Evolutionary conservation across 2,113 vertebrate genomes (phyloP).

Genomic region (Acrocephalus arundinaceus): DNA sequence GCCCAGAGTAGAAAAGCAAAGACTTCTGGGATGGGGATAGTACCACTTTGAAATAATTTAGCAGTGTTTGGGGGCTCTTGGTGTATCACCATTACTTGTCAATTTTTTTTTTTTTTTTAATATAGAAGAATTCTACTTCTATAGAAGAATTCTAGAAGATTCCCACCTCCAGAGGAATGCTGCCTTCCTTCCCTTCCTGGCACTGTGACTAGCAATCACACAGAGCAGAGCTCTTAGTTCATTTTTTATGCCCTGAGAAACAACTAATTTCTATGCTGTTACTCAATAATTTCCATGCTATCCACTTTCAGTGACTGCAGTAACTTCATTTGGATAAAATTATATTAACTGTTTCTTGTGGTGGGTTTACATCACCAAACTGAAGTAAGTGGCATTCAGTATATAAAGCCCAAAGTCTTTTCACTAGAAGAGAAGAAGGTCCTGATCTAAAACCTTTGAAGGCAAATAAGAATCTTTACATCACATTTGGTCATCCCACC

Average conservation of each 20-base stretch:
- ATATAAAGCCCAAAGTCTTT: background rate
- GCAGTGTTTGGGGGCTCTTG: background rate
- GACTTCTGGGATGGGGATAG: background rate
- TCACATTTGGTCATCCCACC: accelerated
- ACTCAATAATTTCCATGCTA: background rate
- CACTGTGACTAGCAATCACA: background rate
- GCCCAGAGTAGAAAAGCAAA: background rate
- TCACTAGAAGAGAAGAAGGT: background rate
- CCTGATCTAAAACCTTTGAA: background rate
- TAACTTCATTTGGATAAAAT: background rate
- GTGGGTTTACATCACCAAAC: background rate
- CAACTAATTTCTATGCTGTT: background rate
- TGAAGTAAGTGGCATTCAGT: background rate
- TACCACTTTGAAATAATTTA: background rate
- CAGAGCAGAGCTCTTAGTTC: background rate
- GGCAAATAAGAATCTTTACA: background rate
- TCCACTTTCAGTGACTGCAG: background rate
- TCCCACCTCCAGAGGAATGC: background rate
- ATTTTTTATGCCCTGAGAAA: background rate
- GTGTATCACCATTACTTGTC: background rate
- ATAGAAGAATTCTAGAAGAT: too few relatives aligned
- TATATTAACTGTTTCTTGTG: background rate
- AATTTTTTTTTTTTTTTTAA: background rate
- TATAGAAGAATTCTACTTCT: background rate
- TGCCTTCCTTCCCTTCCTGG: background rate